These are phyloP conservation scores for Coecobrya sp. DNA, from an alignment of 2,888 invertebrate genomes.

Conservation along the genomic window DNA sequence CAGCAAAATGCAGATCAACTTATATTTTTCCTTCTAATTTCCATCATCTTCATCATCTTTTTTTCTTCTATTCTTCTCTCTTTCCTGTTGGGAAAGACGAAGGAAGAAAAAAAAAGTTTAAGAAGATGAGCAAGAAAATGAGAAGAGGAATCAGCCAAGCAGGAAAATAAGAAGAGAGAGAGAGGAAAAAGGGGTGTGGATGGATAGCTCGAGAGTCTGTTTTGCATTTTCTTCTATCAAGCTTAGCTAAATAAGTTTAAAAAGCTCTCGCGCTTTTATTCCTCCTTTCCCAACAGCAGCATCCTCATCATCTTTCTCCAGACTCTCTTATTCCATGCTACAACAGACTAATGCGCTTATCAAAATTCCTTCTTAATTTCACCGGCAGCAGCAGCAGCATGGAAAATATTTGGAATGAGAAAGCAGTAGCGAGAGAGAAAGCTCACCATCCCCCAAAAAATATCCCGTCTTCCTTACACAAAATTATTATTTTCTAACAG, in stretches of 20 bases:
- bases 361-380: slow-evolving; percentile 44
- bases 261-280: background rate
- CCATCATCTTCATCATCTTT: slow-evolving; percentile 1
- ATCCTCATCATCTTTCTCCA: background rate
- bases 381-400: no score
- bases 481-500: background rate
- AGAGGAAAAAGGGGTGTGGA: slow-evolving; percentile 29
- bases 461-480: background rate
- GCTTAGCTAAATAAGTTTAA: slow-evolving; percentile 27
- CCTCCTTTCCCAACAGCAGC: no score
- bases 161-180: slow-evolving; percentile 30
- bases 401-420: background rate
- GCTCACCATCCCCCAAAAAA: background rate
- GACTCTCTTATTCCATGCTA: background rate
- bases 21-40: slow-evolving; percentile 46
- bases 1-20: slow-evolving; percentile 66
- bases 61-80: background rate
- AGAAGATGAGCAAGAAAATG: slow-evolving; percentile 31
- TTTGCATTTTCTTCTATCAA: slow-evolving; percentile 38
- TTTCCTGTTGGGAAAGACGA: slow-evolving; percentile 1
- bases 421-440: background rate
- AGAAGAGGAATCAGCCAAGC: slow-evolving; percentile 2
- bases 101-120: slow-evolving; percentile 26
- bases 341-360: slow-evolving; percentile 43
- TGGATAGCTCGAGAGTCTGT: background rate